Evolutionary conservation across 2,888 invertebrate genomes (phyloP).

Genomic region (Lasioglossum pauxillum): DNA sequence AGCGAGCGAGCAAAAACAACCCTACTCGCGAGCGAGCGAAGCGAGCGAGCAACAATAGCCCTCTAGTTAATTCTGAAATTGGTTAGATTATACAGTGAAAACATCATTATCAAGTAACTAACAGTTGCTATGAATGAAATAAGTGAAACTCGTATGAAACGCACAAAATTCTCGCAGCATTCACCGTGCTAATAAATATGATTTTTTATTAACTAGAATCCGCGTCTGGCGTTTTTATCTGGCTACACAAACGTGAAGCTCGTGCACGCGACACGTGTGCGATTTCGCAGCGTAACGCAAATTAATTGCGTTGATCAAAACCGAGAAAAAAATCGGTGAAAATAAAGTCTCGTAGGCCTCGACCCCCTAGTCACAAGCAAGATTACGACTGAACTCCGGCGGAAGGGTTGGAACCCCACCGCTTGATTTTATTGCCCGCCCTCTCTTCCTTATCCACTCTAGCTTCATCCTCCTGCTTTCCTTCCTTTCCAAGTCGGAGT

Average conservation of each 20-base stretch:
- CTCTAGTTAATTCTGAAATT: background rate
- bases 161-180: no score
- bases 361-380: constrained; percentile 72
- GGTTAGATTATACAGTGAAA: background rate
- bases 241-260: background rate
- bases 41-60: no score
- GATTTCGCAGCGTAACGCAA: constrained; percentile 74
- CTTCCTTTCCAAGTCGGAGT: constrained; percentile 51
- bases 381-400: constrained; percentile 78
- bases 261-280: constrained; percentile 43
- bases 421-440: constrained; percentile 82
- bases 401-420: constrained; percentile 80
- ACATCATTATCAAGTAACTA: background rate
- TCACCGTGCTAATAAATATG: background rate
- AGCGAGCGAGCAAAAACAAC: no score
- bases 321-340: constrained; percentile 59
- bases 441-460: constrained; percentile 56
- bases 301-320: constrained; percentile 75
- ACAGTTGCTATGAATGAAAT: background rate
- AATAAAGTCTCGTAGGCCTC: constrained; percentile 77
- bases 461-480: constrained; percentile 50
- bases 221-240: background rate
- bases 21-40: no score
- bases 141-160: background rate
- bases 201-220: background rate